Conservation (phyloP, 1,140 invertebrate genomes). For the Diuraphis noxia region DNA sequence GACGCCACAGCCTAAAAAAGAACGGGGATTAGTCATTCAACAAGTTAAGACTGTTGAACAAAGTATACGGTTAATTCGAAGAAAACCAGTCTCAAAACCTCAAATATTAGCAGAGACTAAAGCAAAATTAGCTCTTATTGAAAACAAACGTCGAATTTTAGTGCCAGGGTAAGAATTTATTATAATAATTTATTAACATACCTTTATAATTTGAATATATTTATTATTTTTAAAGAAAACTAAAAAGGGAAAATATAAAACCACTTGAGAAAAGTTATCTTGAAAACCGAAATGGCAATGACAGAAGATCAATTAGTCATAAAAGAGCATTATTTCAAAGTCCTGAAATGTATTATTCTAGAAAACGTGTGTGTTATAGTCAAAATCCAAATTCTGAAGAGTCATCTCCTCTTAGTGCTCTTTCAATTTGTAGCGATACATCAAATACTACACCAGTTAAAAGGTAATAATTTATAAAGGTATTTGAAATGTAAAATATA, state of each 20-base stretch:
- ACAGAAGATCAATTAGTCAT: constrained; percentile 15
- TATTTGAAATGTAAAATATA: background rate
- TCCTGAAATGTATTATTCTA: constrained; percentile 41
- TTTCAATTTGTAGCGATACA: constrained; percentile 44
- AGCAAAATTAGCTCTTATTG: constrained; percentile 50
- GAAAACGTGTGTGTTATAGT: constrained; percentile 44
- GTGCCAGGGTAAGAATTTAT: constrained; percentile 43
- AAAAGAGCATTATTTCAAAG: constrained; percentile 51
- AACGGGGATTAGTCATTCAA: constrained; percentile 14
- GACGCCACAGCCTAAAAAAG: constrained; percentile 33
- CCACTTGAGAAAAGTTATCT: constrained; percentile 50
- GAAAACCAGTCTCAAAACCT: constrained; percentile 42
- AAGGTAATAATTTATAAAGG: constrained; percentile 21
- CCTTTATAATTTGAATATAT: background rate
- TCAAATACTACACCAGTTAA: constrained; percentile 48
- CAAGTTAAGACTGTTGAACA: background rate
- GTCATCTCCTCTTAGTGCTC: constrained; percentile 9
- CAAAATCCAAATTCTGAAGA: constrained; percentile 17
- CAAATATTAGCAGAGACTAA: constrained; percentile 47
- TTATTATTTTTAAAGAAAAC: constrained; percentile 36
- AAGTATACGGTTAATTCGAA: constrained; percentile 20
- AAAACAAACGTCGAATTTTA: constrained; percentile 47
- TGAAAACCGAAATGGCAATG: constrained; percentile 34
- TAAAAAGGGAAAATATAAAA: constrained; percentile 44
- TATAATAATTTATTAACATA: background rate